Evolutionary conservation across 2,888 invertebrate genomes (phyloP).

Genomic region (Heliconius hortense): DNA sequence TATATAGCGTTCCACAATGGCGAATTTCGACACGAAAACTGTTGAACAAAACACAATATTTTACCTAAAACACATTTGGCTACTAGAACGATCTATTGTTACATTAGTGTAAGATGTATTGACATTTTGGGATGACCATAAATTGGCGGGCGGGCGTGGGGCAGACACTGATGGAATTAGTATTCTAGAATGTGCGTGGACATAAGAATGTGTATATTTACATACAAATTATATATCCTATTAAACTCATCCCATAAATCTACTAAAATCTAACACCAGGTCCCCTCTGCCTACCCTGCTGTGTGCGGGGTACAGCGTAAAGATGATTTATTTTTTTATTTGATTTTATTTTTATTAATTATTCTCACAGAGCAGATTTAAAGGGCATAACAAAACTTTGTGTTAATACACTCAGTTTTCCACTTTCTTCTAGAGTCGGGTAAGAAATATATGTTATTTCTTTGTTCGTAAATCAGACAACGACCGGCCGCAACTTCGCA

Average conservation of each 20-base stretch:
- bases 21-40: too few species aligned
- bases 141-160: slow-evolving; percentile 22
- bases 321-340: too few species aligned
- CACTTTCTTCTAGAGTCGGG: neutral
- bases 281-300: too few species aligned
- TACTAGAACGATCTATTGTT: slow-evolving; percentile 3
- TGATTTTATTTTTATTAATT: too few species aligned
- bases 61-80: neutral
- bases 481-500: too few species aligned
- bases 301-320: too few species aligned
- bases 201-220: neutral
- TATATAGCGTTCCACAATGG: too few species aligned
- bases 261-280: too few species aligned
- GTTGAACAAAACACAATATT: neutral
- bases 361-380: too few species aligned
- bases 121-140: slow-evolving; percentile 28
- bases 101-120: slow-evolving; percentile 25
- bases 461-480: neutral
- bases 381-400: too few species aligned
- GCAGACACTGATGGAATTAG: slow-evolving; percentile 27
- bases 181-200: neutral
- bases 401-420: too few species aligned
- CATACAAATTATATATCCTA: neutral
- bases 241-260: too few species aligned
- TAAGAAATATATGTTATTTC: neutral